These are phyloP conservation scores for Cyphotilapia sp. DNA, from an alignment of 2,113 vertebrate species.

Conservation along the genomic window DNA sequence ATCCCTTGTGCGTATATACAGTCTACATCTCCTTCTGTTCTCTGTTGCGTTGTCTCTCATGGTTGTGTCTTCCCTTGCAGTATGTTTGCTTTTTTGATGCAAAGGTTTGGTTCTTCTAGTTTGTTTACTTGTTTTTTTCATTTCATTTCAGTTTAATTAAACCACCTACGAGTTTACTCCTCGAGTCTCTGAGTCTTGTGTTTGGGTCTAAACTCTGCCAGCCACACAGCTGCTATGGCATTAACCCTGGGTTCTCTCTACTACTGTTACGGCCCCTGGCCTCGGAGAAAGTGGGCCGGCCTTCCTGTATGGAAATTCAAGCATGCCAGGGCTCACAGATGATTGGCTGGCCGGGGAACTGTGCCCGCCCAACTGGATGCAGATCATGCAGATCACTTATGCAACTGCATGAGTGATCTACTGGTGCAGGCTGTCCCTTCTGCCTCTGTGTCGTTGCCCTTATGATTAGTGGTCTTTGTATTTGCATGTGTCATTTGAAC, in stretches of 20 bases:
- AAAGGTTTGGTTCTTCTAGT: neutral
- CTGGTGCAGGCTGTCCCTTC: neutral
- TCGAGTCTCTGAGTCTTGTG: neutral
- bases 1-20: neutral
- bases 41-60: accelerated
- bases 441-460: neutral
- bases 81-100: neutral
- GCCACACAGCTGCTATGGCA: neutral
- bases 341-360: neutral
- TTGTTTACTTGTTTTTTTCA: neutral
- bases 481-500: neutral
- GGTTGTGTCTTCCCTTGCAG: neutral
- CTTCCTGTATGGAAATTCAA: neutral
- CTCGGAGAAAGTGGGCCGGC: neutral
- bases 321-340: neutral
- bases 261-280: neutral
- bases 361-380: neutral
- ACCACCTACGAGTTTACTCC: neutral
- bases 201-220: neutral
- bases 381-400: neutral
- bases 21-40: neutral
- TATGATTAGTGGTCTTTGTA: neutral
- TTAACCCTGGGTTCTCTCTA: accelerated
- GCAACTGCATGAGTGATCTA: accelerated
- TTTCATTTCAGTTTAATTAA: neutral